Evolutionary conservation across 1,140 invertebrate genomes (phyloP), one percentile per base, ranked within the genome.

Genomic region (Drosophila repleta): DNA sequence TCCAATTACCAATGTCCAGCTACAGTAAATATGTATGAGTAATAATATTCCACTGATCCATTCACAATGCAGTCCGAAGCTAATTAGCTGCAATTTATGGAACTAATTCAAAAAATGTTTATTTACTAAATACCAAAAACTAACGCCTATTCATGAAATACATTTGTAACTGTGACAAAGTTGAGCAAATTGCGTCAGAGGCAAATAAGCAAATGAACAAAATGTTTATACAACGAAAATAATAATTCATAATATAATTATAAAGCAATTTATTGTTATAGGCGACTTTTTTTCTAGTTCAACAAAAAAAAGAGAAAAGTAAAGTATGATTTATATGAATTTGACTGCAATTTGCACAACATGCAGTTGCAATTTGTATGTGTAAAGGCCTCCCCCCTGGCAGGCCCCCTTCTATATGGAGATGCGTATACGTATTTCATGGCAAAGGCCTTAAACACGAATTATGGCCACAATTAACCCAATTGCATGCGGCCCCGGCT

Each of bases 391-490:
- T 4, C 24, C 24, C 35, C 6, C 39, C 32, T 15, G 29, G 26
- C 11, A 7, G 3, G 2, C 3, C 24, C 45, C 21, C 2, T 4
- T 45, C 11, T 20, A 32, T 45, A 18, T 4, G 24, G 39, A 11
- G 35, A 10, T 35, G 21, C 8, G 10, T 32, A 20, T 55, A 53
- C 62, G 1, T 15, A 49, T 84, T 65, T 55, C 62, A 74, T 70
- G 69, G 66, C 78, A 83, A 76, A 82, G 74, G 78, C 82, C 82
- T 85, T 87, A 82, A 87, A 87, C 56, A 80, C 78, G 70, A 85
- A 75, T 82, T 82, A 85, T 85, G 67, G 48, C 74, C 66, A 87
- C 51, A 78, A 87, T 85, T 85, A 85, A 85, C 82, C 82, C 82
- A 85, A 85, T 85, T 85, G 65, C 69, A 45, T 46, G 17, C 82